These are phyloP conservation scores for Papio anubis DNA, from an alignment of 2,113 vertebrate genomes.

Conservation along the genomic window DNA sequence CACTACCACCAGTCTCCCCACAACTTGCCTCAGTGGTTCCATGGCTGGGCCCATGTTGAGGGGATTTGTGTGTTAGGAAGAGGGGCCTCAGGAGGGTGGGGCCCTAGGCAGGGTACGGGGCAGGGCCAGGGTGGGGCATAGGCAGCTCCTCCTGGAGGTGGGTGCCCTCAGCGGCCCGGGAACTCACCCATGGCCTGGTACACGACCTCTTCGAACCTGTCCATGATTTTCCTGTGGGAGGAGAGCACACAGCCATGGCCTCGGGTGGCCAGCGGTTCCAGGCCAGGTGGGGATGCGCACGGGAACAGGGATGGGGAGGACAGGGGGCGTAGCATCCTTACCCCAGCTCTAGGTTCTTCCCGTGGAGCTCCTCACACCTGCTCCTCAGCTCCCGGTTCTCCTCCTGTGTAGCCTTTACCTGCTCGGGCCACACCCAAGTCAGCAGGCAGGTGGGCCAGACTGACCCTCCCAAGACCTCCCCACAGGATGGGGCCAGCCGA, in stretches of 20 bases:
- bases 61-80: too few relatives aligned
- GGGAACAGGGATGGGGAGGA: too few relatives aligned
- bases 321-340: constrained; percentile 52
- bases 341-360: constrained; percentile 91
- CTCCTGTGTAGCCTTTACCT: constrained; percentile 84
- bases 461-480: neutral
- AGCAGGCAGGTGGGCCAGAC: neutral
- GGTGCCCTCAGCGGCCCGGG: rapidly evolving
- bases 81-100: too few relatives aligned
- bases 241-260: rapidly evolving
- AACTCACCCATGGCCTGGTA: constrained; percentile 89
- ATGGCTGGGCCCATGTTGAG: too few relatives aligned
- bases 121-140: too few relatives aligned
- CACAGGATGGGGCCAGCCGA: neutral
- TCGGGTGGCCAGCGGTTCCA: rapidly evolving
- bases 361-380: constrained; percentile 82
- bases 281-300: rapidly evolving
- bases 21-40: neutral
- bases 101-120: too few relatives aligned
- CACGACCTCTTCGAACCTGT: constrained; percentile 88
- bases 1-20: too few relatives aligned
- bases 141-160: neutral
- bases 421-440: neutral
- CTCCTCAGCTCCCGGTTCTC: constrained; percentile 82
- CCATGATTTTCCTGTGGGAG: constrained; percentile 89